phyloP scores from a whole-genome alignment of 2,797 vertebrate genomes.

The Dryobates pubescens region DNA sequence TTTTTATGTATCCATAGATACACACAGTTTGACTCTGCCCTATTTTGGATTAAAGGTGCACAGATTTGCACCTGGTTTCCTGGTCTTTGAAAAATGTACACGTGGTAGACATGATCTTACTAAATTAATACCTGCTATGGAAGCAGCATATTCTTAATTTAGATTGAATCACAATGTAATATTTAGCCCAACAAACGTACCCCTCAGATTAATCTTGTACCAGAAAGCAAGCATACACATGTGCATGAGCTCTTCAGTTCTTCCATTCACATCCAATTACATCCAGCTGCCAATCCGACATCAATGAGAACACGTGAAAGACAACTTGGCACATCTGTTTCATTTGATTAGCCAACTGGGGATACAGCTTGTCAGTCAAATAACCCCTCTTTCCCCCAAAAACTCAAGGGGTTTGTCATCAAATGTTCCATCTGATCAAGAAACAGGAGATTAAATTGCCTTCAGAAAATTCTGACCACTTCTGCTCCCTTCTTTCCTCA shows the following conservation, averaged over 20 bases:
- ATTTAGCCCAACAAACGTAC: neutral
- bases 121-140: neutral
- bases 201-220: neutral
- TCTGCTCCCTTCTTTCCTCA: neutral
- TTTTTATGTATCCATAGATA: neutral
- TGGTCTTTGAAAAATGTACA: neutral
- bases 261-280: constrained; percentile 34
- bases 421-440: constrained; percentile 17
- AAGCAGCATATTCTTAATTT: neutral
- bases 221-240: neutral
- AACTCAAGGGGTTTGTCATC: constrained; percentile 22
- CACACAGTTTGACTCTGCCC: neutral
- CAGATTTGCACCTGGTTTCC: neutral
- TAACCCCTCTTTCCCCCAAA: neutral
- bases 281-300: constrained; percentile 20
- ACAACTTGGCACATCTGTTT: constrained; percentile 22
- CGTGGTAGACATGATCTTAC: neutral
- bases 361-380: constrained; percentile 34
- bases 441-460: constrained; percentile 13
- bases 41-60: neutral
- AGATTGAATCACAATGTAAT: neutral
- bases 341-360: constrained; percentile 2
- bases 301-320: constrained; percentile 9
- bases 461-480: neutral
- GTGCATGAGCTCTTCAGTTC: neutral